Base-by-base conservation (phyloP, 1,140 invertebrate genomes). In the Ostrea edulis region DNA sequence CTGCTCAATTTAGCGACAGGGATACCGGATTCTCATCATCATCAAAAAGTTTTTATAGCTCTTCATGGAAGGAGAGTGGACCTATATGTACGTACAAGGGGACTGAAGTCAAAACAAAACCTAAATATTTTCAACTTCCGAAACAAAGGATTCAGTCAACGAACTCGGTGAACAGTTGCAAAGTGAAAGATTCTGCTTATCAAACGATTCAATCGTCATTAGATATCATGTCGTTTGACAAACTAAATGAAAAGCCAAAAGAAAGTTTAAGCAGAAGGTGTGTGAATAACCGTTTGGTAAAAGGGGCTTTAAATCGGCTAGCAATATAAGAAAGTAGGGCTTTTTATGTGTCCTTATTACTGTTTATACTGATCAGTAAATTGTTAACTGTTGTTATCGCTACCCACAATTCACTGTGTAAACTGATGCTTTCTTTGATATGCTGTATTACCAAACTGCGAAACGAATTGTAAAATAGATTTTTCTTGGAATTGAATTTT, bases 141-240 rank as follows among this genome's bases (percentile, higher is more conserved):
- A 83, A 83, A 35, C 44, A 85, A 22, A 85, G 44, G 9, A 53
- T n/a, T 22, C 8, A 25, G 25, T 77, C 68, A 9, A 29, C 68
- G 11, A 77, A 77, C 11, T 77, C 68, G 12, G 68, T 77, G 8
- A 77, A 77, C 25, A 29, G 68, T 77, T 17, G 25, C n/a, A 85
- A 65, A 65, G 17, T 82, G 0, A 90, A 88, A 29, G 92, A 92
- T 85, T 92, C 92, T 11, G 92, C 91, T 52, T 92, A 92, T 54
- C 89, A 92, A 89, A 91, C 91, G 22, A 92, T 91, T 84, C 91
- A 92, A 82, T 90, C 90, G 0, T 92, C 92, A 0, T 35, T 91
- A 54, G 91, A 92, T 25, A 77, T 25, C 22, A 77, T 35, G 68
- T 77, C 68, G 12, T 77, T 77, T 17, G 68, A 77, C 14, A 35